Conservation (phyloP, 2,797 vertebrate genomes). For the Gambusia yucatana region DNA sequence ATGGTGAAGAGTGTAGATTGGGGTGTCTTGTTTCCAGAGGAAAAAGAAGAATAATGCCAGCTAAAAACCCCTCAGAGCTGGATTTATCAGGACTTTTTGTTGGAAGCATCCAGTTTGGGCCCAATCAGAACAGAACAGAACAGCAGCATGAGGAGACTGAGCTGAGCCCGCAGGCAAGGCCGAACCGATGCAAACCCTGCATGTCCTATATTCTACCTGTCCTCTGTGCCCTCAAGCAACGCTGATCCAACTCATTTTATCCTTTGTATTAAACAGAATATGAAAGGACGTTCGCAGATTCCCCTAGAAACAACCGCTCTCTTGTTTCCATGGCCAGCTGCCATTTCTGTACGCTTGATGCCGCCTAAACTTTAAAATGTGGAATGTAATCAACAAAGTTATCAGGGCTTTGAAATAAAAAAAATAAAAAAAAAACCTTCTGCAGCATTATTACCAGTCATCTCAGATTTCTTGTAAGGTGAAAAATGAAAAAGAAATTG, state of each 20-base stretch:
- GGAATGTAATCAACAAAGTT: not conserved
- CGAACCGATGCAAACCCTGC: constrained; percentile 37
- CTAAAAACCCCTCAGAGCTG: constrained; percentile 68
- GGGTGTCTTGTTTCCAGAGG: constrained; percentile 60
- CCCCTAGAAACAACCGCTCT: constrained; percentile 10
- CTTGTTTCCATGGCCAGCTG: constrained; percentile 12
- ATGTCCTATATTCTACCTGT: constrained; percentile 68
- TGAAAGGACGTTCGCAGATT: constrained; percentile 20
- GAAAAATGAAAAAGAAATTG: not conserved
- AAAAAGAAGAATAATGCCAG: constrained; percentile 62
- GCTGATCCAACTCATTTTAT: constrained; percentile 32
- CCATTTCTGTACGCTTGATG: constrained; percentile 1
- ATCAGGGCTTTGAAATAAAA: not conserved
- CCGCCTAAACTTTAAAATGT: not conserved
- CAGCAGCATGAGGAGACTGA: constrained; percentile 36
- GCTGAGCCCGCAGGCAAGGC: constrained; percentile 41
- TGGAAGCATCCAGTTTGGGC: constrained; percentile 68
- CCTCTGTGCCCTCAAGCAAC: constrained; percentile 38
- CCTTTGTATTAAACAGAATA: constrained; percentile 34
- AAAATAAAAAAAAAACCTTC: not conserved
- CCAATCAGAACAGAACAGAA: constrained; percentile 53
- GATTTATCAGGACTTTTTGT: constrained; percentile 66
- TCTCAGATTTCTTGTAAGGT: not conserved
- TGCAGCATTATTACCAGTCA: not conserved
- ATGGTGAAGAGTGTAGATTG: constrained; percentile 64